A percentile compares a stretch with the other conserved stretches of the same genome.
phyloP scores from a whole-genome alignment of 2,888 invertebrate genomes.

The Atrina japonica region DNA sequence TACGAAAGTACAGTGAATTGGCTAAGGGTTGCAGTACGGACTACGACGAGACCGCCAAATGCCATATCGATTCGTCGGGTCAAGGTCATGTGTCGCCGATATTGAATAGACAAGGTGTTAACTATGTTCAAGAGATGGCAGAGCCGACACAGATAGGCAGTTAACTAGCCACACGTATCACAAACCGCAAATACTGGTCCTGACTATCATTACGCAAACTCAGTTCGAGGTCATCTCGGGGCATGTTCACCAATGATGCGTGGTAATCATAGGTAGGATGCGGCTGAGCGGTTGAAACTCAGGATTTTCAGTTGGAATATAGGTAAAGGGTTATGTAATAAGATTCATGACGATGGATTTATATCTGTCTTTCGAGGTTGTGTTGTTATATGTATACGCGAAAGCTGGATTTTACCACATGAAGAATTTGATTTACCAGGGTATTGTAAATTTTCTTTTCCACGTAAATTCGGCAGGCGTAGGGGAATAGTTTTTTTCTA shows the following conservation, averaged over 20 bases:
- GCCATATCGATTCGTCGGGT: too few species aligned
- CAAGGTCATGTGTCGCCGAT: too few species aligned
- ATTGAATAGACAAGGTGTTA: too few species aligned
- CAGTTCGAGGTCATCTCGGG: not conserved
- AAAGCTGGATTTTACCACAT: conserved; percentile 18
- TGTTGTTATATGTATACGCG: conserved; percentile 24
- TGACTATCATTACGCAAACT: not conserved
- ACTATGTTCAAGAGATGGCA: too few species aligned
- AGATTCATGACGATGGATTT: conserved; percentile 5
- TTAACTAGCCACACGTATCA: too few species aligned
- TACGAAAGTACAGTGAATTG: not conserved
- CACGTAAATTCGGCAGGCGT: conserved; percentile 16
- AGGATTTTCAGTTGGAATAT: not conserved
- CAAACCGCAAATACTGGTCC: not conserved
- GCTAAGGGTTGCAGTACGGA: not conserved
- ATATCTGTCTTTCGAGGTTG: not conserved
- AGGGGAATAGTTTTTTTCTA: conserved; percentile 27
- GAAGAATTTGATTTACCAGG: not conserved
- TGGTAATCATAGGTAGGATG: not conserved
- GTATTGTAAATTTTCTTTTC: conserved; percentile 6
- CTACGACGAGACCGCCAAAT: not conserved
- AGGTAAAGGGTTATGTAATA: not conserved
- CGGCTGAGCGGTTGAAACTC: not conserved
- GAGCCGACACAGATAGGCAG: too few species aligned
- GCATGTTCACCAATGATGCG: too few species aligned